phyloP scores from a whole-genome alignment of 2,888 invertebrate species.

The Tuberolachnus salignus region DNA sequence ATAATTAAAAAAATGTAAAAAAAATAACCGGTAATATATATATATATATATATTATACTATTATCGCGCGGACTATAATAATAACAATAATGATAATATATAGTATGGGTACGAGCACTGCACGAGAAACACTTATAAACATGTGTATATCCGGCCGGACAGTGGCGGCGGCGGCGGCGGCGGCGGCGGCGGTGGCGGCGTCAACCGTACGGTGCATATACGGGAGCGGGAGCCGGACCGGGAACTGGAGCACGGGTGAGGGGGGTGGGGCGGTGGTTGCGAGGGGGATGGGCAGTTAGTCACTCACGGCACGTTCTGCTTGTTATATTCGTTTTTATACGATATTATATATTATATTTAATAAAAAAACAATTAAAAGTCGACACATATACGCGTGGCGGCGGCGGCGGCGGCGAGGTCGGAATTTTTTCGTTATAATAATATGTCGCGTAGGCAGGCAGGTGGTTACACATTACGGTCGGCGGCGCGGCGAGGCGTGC shows the following conservation, averaged over 20 bases:
- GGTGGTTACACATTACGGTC: too few relatives aligned
- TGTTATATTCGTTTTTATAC: slow-evolving; percentile 45
- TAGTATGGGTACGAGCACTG: neutral
- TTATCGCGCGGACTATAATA: too few relatives aligned
- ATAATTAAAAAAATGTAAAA: too few relatives aligned
- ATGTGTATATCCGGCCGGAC: slow-evolving; percentile 44
- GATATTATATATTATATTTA: slow-evolving; percentile 10
- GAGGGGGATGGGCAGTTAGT: too few relatives aligned
- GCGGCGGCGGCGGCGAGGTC: slow-evolving; percentile 4
- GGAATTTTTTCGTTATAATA: slow-evolving; percentile 9
- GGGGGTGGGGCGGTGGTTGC: too few relatives aligned
- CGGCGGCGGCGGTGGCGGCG: slow-evolving; percentile 33
- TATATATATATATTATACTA: too few relatives aligned
- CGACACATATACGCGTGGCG: slow-evolving; percentile 33
- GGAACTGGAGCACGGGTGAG: neutral
- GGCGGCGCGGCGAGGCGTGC: slow-evolving; percentile 33
- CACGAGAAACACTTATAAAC: slow-evolving; percentile 48
- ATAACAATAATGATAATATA: too few relatives aligned
- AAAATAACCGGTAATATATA: too few relatives aligned
- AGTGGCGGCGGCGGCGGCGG: slow-evolving; percentile 31
- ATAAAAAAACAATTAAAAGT: slow-evolving; percentile 56
- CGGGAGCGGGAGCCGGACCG: too few relatives aligned
- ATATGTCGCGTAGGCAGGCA: too few relatives aligned
- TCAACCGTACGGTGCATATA: neutral
- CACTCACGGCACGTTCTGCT: slow-evolving; percentile 56